phyloP scores from a whole-genome alignment of 1,140 invertebrate species.

The Drosophila ogumai region DNA sequence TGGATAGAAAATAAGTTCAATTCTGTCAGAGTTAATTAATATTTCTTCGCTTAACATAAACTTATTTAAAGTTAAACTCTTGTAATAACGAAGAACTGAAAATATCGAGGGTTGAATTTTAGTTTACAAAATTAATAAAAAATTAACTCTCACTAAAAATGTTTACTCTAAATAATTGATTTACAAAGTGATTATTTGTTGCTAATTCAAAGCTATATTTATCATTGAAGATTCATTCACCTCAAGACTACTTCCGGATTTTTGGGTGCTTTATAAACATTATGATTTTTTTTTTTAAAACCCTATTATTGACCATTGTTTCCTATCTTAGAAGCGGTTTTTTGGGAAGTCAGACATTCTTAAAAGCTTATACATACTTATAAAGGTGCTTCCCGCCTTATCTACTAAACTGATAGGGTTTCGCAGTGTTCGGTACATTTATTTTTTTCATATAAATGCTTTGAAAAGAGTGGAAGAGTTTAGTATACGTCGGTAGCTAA shows the following conservation, averaged over 20 bases:
- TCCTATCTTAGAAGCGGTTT: background rate
- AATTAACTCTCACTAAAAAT: too few species aligned
- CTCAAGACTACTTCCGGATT: background rate
- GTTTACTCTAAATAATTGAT: too few species aligned
- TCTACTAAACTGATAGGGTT: slow-evolving; percentile 11
- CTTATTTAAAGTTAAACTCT: background rate
- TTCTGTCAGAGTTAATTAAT: background rate
- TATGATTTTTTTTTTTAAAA: background rate
- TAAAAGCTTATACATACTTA: background rate
- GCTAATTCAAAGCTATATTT: background rate
- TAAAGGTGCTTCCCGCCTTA: slow-evolving; percentile 1
- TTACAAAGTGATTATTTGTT: background rate
- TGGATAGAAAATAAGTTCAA: background rate
- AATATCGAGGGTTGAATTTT: background rate
- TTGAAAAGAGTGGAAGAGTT: background rate
- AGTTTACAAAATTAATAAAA: background rate
- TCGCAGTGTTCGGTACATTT: background rate
- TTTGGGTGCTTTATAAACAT: background rate
- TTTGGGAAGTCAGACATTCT: background rate
- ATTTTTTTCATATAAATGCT: slow-evolving; percentile 21
- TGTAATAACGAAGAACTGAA: background rate
- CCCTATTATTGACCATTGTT: background rate
- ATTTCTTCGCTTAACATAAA: background rate
- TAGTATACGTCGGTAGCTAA: slow-evolving; percentile 11
- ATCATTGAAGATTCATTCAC: background rate